A percentile compares a stretch with the other conserved stretches of the same genome.
phyloP scores from a whole-genome alignment of 2,888 invertebrate species.

The Morpho achilles region DNA sequence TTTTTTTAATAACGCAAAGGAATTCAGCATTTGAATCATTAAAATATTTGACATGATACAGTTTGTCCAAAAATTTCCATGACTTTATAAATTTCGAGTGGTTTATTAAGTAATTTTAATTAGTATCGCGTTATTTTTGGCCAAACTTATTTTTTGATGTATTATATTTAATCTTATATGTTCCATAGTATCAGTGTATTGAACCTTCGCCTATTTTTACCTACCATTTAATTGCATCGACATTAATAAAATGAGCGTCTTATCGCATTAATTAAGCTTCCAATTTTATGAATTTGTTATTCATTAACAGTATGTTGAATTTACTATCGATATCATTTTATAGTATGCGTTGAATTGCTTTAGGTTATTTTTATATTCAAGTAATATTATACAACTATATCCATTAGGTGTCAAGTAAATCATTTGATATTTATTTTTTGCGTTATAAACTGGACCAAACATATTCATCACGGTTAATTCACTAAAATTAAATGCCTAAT shows the following conservation, averaged over 20 bases:
- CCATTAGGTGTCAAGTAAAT: too few species aligned
- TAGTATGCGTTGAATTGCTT: too few species aligned
- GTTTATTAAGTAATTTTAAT: background rate
- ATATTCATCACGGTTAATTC: too few species aligned
- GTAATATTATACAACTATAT: too few species aligned
- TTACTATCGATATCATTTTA: too few species aligned
- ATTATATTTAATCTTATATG: slow-evolving; percentile 5
- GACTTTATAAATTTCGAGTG: background rate
- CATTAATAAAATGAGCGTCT: slow-evolving; percentile 1
- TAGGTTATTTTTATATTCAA: too few species aligned
- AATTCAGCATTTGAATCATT: slow-evolving; percentile 70
- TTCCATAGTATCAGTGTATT: slow-evolving; percentile 1
- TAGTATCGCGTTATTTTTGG: slow-evolving; percentile 4
- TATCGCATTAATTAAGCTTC: background rate
- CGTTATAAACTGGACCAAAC: too few species aligned
- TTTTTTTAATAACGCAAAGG: slow-evolving; percentile 53
- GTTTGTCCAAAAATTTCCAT: slow-evolving; percentile 29
- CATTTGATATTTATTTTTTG: too few species aligned
- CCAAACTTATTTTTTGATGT: slow-evolving; percentile 5
- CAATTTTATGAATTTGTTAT: background rate
- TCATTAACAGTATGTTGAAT: too few species aligned
- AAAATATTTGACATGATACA: slow-evolving; percentile 14
- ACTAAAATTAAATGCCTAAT: too few species aligned
- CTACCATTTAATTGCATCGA: slow-evolving; percentile 4
- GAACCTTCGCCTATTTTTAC: slow-evolving; percentile 1